phyloP scores from a whole-genome alignment of 2,113 vertebrate species.

The Petrocephalus zakoni region DNA sequence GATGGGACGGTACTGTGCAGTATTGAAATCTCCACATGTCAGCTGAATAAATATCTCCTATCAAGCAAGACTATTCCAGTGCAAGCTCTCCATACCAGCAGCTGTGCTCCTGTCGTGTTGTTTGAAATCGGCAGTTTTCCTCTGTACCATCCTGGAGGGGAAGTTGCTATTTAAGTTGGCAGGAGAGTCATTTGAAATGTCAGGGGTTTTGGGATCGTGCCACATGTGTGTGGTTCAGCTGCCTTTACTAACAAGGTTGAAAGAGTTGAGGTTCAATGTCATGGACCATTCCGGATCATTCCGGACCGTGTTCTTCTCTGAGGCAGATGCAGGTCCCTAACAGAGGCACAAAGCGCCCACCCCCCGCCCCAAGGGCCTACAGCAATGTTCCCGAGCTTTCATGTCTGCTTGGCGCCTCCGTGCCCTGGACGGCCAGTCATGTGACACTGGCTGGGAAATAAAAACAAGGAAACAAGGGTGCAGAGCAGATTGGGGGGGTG shows the following conservation, averaged over 20 bases:
- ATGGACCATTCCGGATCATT: background rate
- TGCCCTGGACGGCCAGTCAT: constrained; percentile 37
- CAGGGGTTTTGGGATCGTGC: background rate
- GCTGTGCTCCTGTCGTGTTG: background rate
- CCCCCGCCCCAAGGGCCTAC: constrained; percentile 36
- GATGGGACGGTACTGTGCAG: background rate
- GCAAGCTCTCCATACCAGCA: background rate
- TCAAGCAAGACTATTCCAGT: background rate
- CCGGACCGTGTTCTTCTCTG: background rate
- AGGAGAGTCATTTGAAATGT: background rate
- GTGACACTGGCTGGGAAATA: constrained; percentile 50
- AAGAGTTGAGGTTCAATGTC: background rate
- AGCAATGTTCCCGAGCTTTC: constrained; percentile 48
- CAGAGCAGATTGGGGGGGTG: constrained; percentile 9
- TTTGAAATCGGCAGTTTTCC: background rate
- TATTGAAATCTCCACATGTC: background rate
- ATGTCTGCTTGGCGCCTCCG: constrained; percentile 32
- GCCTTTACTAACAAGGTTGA: background rate
- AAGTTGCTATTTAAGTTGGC: constrained; percentile 10
- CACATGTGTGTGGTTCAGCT: background rate
- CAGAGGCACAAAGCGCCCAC: background rate
- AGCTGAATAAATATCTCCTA: background rate
- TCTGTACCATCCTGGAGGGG: background rate
- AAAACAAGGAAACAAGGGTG: constrained; percentile 47
- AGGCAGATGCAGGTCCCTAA: background rate